Evolutionary conservation across 2,797 vertebrate species (phyloP).

Genomic region (Lates japonicus): DNA sequence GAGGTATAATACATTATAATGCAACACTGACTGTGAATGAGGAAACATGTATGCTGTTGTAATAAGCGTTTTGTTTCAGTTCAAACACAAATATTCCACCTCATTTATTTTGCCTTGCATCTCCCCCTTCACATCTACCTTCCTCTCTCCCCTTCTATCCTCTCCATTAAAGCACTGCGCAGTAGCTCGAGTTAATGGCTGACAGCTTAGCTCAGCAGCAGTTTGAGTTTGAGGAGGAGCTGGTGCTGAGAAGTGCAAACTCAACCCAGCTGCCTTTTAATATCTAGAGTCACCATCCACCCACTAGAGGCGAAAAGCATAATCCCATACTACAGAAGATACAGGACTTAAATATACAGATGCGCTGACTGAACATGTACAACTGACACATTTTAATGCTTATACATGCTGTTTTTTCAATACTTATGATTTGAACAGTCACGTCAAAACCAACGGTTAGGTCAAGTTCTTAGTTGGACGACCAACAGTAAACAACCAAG

Average conservation of each 20-base stretch:
- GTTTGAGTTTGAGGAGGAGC: conserved; percentile 20
- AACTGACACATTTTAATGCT: neutral
- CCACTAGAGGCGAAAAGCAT: conserved; percentile 25
- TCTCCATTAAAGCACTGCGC: neutral
- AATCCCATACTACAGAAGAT: conserved; percentile 7
- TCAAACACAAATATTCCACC: conserved; percentile 16
- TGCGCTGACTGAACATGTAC: neutral
- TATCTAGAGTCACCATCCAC: conserved; percentile 23
- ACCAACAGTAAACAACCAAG: too few species aligned
- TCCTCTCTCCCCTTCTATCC: neutral
- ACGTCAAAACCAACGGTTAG: neutral
- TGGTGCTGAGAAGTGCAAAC: conserved; percentile 25
- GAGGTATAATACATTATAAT: too few species aligned
- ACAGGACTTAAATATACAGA: conserved; percentile 18
- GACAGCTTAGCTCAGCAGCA: conserved; percentile 14
- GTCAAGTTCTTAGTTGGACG: neutral
- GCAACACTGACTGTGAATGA: too few species aligned
- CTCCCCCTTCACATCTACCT: neutral
- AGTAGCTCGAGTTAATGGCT: neutral
- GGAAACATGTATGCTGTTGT: neutral
- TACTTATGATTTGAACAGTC: neutral
- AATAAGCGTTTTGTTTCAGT: conserved; percentile 14
- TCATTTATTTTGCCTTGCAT: conserved; percentile 1
- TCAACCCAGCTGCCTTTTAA: conserved; percentile 34
- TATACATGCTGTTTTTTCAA: neutral